Base-by-base conservation (phyloP, 2,113 vertebrate genomes). In the Dicentrarchus labrax region DNA sequence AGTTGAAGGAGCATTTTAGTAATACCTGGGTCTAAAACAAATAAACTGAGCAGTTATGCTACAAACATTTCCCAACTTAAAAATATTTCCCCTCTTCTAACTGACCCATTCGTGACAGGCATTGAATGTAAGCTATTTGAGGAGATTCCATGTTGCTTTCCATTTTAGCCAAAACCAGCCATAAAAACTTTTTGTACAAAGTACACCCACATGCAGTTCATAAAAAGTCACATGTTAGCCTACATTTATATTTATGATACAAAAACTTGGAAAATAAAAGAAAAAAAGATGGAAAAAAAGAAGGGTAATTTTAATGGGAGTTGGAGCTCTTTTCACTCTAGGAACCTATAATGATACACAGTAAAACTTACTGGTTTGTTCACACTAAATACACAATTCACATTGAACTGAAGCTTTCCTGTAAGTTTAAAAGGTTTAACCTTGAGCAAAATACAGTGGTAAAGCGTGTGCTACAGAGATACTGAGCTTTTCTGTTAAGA, bases 91-190 rank as follows among this genome's bases (percentile, higher is more conserved):
- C 70, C 73, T 77, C 43, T 64, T 45, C 75, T 83, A 69, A 72
- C 75, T 71, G 65, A 62, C 7, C 76, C 41, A 51, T 75, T 80
- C 8, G 38, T 54, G 78, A 57, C 54, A 86, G 64, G 21, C 57
- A 64, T 16, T 87, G 57, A 68, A 83, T 60, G 65, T 30, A 5
- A 72, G 48, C 19, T 75, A 56, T 87, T 77, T 86, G 30, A 86
- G 56, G 10, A 66, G 69, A 83, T 41, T 70, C 67, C 8, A 17
- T 70, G 53, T 78, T 78, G 22, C 68, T 85, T 76, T 89, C 86
- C 72, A 86, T 74, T 91, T 87, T 50, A 84, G 71, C 79, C 69
- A 85, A 72, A 78, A 90, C 67, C 45, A 77, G 67, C 72, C 51
- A 57, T 67, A 60, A 62, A 75, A 80, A 57, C 15, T 56, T 79